These are phyloP conservation scores for Calyptommatus sinebrachiatus DNA, from an alignment of 2,113 vertebrate species.

Conservation along the genomic window DNA sequence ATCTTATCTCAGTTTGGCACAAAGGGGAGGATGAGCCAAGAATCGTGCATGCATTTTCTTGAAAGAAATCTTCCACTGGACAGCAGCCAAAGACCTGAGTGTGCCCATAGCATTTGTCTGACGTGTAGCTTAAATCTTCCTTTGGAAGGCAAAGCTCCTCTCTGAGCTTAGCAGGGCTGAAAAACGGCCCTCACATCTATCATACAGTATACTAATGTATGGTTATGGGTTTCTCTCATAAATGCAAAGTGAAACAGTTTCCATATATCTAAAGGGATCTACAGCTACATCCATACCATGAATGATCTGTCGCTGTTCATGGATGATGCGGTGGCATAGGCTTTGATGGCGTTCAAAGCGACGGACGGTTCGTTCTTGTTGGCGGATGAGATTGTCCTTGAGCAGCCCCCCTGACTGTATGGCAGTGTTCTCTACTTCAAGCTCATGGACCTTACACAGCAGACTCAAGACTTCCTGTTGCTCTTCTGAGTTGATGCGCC, in stretches of 20 bases:
- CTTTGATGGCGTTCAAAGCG: constrained; percentile 80
- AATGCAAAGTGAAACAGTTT: not conserved
- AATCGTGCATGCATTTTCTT: too few species aligned
- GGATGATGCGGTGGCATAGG: constrained; percentile 86
- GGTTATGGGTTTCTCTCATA: not conserved
- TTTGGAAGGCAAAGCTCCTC: too few species aligned
- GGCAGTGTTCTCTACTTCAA: constrained; percentile 81
- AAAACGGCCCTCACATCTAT: too few species aligned
- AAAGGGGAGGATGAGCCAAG: too few species aligned
- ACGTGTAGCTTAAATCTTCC: too few species aligned
- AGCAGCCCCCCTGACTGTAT: constrained; percentile 80
- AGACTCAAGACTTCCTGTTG: constrained; percentile 83
- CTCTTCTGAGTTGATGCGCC: constrained; percentile 77
- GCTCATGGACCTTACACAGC: constrained; percentile 84
- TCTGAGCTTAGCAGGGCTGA: too few species aligned
- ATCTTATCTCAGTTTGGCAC: too few species aligned
- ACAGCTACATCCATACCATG: constrained; percentile 65
- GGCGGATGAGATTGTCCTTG: constrained; percentile 80
- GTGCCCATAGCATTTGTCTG: too few species aligned
- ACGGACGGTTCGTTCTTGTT: constrained; percentile 75
- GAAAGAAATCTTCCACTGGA: too few species aligned
- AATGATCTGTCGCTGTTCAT: constrained; percentile 84
- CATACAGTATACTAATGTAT: too few species aligned
- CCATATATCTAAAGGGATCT: not conserved
- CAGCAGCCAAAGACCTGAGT: too few species aligned